Percentiles rank a stretch among this genome's conserved stretches.
These are phyloP conservation scores for Hypotaenidia philippensis DNA, from an alignment of 2,797 vertebrate genomes.

Conservation along the genomic window DNA sequence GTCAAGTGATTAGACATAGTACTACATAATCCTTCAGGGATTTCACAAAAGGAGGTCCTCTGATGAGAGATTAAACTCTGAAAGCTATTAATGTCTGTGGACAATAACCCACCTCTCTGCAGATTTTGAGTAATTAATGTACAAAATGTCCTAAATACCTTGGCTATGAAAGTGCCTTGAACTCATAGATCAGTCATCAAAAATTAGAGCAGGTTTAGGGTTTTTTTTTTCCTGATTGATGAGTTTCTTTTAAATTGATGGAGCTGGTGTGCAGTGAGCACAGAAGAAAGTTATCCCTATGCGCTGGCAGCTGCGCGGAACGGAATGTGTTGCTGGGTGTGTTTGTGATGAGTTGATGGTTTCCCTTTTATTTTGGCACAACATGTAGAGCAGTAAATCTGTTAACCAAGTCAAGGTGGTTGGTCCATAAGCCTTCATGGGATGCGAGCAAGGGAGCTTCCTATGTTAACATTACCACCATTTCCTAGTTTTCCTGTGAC, in stretches of 20 bases:
- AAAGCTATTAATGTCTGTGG: conserved; percentile 33
- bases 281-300: neutral
- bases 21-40: conserved; percentile 53
- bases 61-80: conserved; percentile 68
- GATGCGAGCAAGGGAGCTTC: neutral
- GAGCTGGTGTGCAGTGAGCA: neutral
- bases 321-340: neutral
- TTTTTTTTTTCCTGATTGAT: neutral
- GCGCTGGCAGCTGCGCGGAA: conserved; percentile 18
- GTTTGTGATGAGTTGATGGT: conserved; percentile 40
- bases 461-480: neutral
- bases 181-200: neutral
- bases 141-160: conserved; percentile 12
- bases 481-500: neutral
- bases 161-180: neutral
- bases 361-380: conserved; percentile 55
- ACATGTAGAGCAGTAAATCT: conserved; percentile 15
- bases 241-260: neutral
- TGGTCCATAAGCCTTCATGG: neutral
- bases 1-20: conserved; percentile 51
- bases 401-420: conserved; percentile 12
- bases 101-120: conserved; percentile 32
- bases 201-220: neutral
- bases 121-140: conserved; percentile 31
- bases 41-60: conserved; percentile 53